Conservation (phyloP, 2,113 vertebrate genomes). For the Chaetops frenatus region DNA sequence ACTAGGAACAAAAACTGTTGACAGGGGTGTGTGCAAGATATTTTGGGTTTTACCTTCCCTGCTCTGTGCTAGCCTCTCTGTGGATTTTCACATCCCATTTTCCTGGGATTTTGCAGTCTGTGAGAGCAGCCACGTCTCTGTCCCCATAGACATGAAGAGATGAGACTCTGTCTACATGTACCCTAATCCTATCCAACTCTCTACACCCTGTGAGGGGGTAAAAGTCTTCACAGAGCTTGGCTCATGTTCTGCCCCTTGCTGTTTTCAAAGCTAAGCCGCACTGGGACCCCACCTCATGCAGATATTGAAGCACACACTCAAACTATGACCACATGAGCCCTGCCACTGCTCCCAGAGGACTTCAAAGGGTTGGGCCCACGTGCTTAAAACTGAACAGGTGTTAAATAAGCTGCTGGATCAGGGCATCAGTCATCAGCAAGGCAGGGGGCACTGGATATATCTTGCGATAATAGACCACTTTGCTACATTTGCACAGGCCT, state of each 20-base stretch:
- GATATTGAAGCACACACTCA: neutral
- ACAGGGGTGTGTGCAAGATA: neutral
- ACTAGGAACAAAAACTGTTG: neutral
- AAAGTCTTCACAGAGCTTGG: neutral
- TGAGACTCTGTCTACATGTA: neutral
- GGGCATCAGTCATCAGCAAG: conserved; percentile 35
- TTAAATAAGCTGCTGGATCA: conserved; percentile 40
- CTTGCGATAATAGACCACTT: conserved; percentile 45
- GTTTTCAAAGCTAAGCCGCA: neutral
- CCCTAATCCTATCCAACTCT: neutral
- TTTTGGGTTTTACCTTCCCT: neutral
- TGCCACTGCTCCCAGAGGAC: conserved; percentile 7
- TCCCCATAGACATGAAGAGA: neutral
- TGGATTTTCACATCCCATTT: neutral
- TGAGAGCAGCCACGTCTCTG: neutral
- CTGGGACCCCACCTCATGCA: neutral
- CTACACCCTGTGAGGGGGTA: neutral
- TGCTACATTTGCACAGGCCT: conserved; percentile 56
- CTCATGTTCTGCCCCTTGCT: neutral
- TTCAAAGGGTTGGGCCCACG: conserved; percentile 18
- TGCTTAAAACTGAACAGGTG: conserved; percentile 51
- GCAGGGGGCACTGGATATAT: conserved; percentile 46
- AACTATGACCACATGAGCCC: neutral
- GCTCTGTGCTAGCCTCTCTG: neutral
- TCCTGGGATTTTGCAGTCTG: neutral